Conservation (phyloP, 2,797 vertebrate species). For the Pipistrellus kuhlii region DNA sequence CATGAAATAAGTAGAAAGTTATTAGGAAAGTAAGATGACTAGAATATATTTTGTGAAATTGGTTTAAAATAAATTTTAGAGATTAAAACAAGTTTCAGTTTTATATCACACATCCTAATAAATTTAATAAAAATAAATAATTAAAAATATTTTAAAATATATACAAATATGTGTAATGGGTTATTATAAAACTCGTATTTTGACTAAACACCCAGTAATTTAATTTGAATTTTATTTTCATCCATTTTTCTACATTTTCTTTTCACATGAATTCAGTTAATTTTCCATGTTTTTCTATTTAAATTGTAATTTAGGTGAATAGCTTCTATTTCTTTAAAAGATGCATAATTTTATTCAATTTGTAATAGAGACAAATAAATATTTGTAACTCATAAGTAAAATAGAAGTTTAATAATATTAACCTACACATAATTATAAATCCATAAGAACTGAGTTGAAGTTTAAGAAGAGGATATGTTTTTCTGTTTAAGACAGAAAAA, state of each 20-base stretch:
- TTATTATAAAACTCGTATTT: not conserved
- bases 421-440: not conserved
- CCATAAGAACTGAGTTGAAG: not conserved
- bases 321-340: not conserved
- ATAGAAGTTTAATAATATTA: not conserved
- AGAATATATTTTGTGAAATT: not conserved
- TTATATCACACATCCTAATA: not conserved
- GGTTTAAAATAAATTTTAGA: conserved; percentile 27
- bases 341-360: not conserved
- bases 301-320: not conserved
- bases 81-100: not conserved
- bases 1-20: not conserved
- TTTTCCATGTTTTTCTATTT: not conserved
- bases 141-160: conserved; percentile 1
- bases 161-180: not conserved
- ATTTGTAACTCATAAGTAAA: not conserved
- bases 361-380: not conserved
- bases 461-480: not conserved
- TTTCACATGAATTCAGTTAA: not conserved
- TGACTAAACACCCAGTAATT: not conserved
- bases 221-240: not conserved
- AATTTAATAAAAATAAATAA: conserved; percentile 15
- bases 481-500: conserved; percentile 12
- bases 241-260: not conserved
- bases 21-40: not conserved